Percentiles rank a stretch among this genome's conserved stretches.
Evolutionary conservation across 2,797 vertebrate species (phyloP).

Genomic region (Chelmon rostratus): DNA sequence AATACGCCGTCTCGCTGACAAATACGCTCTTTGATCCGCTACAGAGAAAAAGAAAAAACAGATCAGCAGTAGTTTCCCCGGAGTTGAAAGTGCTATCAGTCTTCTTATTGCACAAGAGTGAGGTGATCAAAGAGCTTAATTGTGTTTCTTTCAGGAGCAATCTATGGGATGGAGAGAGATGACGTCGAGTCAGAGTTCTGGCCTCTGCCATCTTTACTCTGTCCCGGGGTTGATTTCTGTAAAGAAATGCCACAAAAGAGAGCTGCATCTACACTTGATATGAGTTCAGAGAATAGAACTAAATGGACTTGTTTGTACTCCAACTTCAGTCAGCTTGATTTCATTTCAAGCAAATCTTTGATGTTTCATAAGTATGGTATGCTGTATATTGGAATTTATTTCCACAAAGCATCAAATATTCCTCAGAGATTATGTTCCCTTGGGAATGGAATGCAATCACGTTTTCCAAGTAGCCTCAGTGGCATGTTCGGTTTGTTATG

Average conservation of each 20-base stretch:
- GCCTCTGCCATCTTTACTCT: neutral
- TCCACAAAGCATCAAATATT: slow-evolving; percentile 1
- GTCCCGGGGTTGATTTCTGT: neutral
- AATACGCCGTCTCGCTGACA: slow-evolving; percentile 63
- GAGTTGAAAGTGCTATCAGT: slow-evolving; percentile 59
- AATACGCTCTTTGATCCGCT: slow-evolving; percentile 67
- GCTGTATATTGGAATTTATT: neutral
- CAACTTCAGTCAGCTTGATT: neutral
- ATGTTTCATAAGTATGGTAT: neutral
- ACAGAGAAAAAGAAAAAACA: slow-evolving; percentile 29
- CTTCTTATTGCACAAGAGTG: slow-evolving; percentile 42
- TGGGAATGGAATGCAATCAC: neutral
- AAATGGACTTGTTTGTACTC: neutral
- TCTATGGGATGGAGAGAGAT: slow-evolving; percentile 25
- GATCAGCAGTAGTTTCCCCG: slow-evolving; percentile 15
- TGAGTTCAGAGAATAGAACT: neutral
- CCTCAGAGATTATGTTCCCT: neutral
- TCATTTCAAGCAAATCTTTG: slow-evolving; percentile 4
- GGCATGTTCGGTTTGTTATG: slow-evolving; percentile 1
- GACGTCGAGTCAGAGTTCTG: slow-evolving; percentile 11
- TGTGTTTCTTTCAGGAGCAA: slow-evolving; percentile 59
- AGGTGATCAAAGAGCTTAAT: slow-evolving; percentile 70
- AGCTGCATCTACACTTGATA: neutral
- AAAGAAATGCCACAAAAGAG: neutral
- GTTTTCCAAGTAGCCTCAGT: neutral